Conservation (phyloP, 2,797 vertebrate species). For the Prunella strophiata region DNA sequence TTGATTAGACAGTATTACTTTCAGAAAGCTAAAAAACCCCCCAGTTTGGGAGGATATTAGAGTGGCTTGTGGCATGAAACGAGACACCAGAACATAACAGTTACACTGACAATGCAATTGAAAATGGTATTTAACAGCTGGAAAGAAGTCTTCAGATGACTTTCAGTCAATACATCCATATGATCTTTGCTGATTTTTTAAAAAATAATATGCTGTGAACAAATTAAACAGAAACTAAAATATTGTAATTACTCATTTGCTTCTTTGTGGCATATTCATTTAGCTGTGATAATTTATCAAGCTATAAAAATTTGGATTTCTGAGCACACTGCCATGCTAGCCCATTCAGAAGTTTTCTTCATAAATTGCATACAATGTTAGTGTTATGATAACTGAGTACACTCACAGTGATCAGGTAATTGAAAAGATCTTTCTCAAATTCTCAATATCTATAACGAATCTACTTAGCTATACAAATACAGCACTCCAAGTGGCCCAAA, state of each 20-base stretch:
- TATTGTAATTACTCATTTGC: background rate
- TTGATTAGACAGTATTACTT: background rate
- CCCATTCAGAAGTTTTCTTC: background rate
- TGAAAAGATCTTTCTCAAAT: background rate
- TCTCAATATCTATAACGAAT: background rate
- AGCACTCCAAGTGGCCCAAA: background rate
- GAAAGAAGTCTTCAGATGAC: background rate
- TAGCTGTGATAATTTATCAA: background rate
- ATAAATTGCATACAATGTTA: background rate
- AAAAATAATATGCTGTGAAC: background rate
- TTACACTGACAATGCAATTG: background rate
- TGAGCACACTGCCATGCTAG: background rate
- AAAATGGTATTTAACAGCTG: conserved; percentile 13
- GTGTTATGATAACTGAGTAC: background rate
- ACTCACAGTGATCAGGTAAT: background rate
- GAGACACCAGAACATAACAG: background rate
- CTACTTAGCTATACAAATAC: background rate
- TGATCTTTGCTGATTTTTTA: background rate
- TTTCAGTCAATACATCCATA: background rate
- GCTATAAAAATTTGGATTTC: background rate
- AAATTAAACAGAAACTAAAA: background rate
- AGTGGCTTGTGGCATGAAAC: background rate
- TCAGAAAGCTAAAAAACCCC: background rate
- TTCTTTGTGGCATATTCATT: background rate
- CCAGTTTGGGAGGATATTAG: background rate